Evolutionary conservation across 2,113 vertebrate genomes (phyloP).

Genomic region (Bungarus multicinctus): DNA sequence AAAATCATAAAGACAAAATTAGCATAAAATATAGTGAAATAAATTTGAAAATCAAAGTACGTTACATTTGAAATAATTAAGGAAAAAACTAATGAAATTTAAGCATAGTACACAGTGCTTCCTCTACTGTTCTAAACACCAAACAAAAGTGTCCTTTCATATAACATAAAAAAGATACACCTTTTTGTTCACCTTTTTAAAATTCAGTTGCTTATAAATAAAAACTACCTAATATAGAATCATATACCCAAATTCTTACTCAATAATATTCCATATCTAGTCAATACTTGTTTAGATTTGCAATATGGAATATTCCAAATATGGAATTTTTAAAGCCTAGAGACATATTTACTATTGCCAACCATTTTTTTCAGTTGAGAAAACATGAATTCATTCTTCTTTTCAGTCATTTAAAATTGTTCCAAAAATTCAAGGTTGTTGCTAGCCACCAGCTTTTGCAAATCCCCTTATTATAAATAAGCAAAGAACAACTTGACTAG

Average conservation of each 20-base stretch:
- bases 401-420: background rate
- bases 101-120: conserved; percentile 23
- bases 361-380: background rate
- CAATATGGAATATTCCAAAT: background rate
- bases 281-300: background rate
- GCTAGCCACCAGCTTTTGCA: background rate
- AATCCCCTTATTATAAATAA: background rate
- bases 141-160: background rate
- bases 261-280: background rate
- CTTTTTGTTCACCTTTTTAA: background rate
- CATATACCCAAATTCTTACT: background rate
- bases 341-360: background rate
- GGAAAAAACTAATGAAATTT: conserved; percentile 57
- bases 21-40: conserved; percentile 62
- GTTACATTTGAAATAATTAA: conserved; percentile 59
- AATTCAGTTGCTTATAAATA: background rate
- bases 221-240: background rate
- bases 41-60: conserved; percentile 59
- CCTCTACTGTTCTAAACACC: background rate
- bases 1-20: conserved; percentile 51
- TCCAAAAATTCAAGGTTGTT: background rate
- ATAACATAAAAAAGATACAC: background rate
- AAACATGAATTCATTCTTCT: background rate
- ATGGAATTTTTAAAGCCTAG: background rate
- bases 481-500: background rate